Evolutionary conservation across 1,140 invertebrate genomes (phyloP), one percentile per base, ranked within the genome.

Genomic region (Panagrolaimus sp.): DNA sequence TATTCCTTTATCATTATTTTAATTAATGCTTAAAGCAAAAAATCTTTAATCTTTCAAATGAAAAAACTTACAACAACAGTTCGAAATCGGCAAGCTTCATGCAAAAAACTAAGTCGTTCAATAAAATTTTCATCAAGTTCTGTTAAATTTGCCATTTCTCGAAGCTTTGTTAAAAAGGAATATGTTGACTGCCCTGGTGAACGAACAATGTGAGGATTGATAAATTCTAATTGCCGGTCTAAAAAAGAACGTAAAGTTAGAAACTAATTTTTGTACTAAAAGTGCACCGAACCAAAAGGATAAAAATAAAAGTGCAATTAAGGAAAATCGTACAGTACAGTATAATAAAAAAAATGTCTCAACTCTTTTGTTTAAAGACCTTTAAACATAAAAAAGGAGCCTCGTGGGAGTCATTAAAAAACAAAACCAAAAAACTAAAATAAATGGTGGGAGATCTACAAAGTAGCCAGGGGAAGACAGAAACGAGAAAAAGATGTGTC

Each of bases 161-260:
- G 43, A 17, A 81, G 28, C 26, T 79, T 48, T 21, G 52, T 76
- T 43, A 77, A 63, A 67, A 69, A 77, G 17, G 46, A 63, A 64
- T 77, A 77, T 15, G 76, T 77, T 9, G 77, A 74, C 43, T 77
- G 79, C 6, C 78, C 76, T n/a, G 78, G 75, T n/a, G 38, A 26
- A 4, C 76, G 78, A 47, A 63, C 46, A 14, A 81, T 38, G 26
- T 69, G 63, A 4, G 78, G 70, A 66, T 80, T 77, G 21, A 77
- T 76, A 32, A 67, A 47, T 63, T 77, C 76, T 24, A 77, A 28
- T 43, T 77, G 76, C 32, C 76, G 78, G 45, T 77, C 76, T 75
- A 45, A n/a, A 73, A 73, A 10, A 65, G 0, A 24, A 15, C n/a
- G 14, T 4, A 65, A 65, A 65, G n/a, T 58, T 65, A 12, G 21